Conservation (phyloP, 1,140 invertebrate species). For the Aphelenchoides besseyi region DNA sequence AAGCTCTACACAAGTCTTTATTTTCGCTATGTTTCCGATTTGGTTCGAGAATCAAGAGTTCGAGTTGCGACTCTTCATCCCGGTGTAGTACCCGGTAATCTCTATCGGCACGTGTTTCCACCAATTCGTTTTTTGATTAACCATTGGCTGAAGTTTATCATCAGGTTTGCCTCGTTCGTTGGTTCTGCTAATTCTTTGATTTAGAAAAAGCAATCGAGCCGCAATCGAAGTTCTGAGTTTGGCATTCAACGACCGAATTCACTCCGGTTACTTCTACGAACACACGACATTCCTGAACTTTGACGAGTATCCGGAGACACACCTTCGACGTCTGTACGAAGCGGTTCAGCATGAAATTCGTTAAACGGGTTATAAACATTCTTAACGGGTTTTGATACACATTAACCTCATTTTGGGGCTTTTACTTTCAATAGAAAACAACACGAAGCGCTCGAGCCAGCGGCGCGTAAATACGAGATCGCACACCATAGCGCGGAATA, state of each 20-base stretch:
- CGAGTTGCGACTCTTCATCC: constrained; percentile 28
- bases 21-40: constrained; percentile 14
- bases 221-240: constrained; percentile 22
- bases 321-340: background rate
- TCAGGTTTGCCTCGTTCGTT: constrained; percentile 22
- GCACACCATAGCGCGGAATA: no score
- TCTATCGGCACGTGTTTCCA: constrained; percentile 28
- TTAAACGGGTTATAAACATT: no score
- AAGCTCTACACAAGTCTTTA: constrained; percentile 27
- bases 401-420: no score
- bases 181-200: background rate
- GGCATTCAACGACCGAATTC: background rate
- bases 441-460: no score
- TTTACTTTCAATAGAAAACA: no score
- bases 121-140: constrained; percentile 27
- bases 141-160: constrained; percentile 5
- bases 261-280: constrained; percentile 17
- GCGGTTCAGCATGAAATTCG: background rate
- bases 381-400: no score
- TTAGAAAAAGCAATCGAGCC: constrained; percentile 10
- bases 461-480: no score
- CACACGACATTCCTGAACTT: background rate
- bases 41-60: constrained; percentile 15
- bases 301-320: background rate
- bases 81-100: constrained; percentile 27